Evolutionary conservation across 2,888 invertebrate species (phyloP), one percentile per base, ranked within the genome.

Genomic region (Eilema griseolum): DNA sequence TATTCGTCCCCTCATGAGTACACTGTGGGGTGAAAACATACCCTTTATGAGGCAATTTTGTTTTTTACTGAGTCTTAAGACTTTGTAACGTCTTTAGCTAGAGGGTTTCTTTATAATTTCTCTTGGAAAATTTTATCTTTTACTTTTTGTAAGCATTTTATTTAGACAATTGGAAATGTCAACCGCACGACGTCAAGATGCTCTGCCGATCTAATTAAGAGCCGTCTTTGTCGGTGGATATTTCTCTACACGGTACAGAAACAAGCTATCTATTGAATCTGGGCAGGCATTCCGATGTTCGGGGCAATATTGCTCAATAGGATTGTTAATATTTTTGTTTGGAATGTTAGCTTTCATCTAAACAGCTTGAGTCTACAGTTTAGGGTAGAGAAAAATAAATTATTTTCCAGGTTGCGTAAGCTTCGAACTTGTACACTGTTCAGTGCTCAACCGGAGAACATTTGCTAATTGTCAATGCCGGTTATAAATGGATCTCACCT

Each of bases 401-500:
- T 23, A 57, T 12, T n/a, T 56, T 12, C 26, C 26, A 24, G 26
- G 5, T 52, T 33, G 33, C 46, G 52, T 24, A n/a, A 31, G 28
- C 57, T 14, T 8, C 20, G 12, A 57, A 33, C 65, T 65, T 33
- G 56, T 24, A 56, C 16, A 26, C 31, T 65, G 14, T 12, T 65
- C 65, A 66, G 8, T 33, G n/a, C 52, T 52, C 52, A 52, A n/a
- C 52, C 52, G 20, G n/a, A 61, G n/a, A 33, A 14, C 37, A 24
- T 57, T 66, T 66, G 20, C 23, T 65, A 65, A 65, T 24, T 65
- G 57, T 66, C 57, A 66, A 66, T 57, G 24, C 33, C 10, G 24
- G 24, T 31, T 24, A 37, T 66, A 57, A 57, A 66, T 57, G 16
- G 33, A 56, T 20, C 33, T 28, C 11, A 56, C 65, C 56, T 33